Evolutionary conservation across 2,888 invertebrate species (phyloP).

Genomic region (Cerceris ruficornis): DNA sequence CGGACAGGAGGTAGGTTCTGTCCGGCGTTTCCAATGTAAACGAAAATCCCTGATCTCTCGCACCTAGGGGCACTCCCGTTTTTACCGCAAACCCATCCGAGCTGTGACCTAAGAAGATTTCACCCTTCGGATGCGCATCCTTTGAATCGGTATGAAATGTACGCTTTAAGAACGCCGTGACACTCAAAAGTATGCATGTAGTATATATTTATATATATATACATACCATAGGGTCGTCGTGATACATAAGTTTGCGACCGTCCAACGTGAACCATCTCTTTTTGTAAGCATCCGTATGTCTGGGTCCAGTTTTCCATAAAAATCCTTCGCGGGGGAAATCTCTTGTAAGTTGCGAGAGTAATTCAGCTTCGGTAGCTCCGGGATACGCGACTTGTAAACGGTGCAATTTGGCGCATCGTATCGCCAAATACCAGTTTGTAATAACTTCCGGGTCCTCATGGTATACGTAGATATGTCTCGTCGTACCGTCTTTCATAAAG

Average conservation of each 20-base stretch:
- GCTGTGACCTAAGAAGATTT: constrained; percentile 92
- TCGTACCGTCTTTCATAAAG: constrained; percentile 92
- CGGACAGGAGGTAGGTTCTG: constrained; percentile 89
- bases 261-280: constrained; percentile 95
- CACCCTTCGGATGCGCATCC: constrained; percentile 95
- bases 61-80: constrained; percentile 86
- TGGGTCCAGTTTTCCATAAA: constrained; percentile 94
- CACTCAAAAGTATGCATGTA: not conserved
- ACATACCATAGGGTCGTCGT: constrained; percentile 89
- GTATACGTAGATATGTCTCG: constrained; percentile 93
- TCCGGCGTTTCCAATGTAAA: constrained; percentile 93
- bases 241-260: constrained; percentile 95
- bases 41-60: constrained; percentile 90
- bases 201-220: not conserved
- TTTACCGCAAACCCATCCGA: constrained; percentile 90
- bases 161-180: not conserved
- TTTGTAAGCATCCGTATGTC: constrained; percentile 90
- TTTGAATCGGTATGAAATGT: constrained; percentile 61
- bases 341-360: constrained; percentile 88
- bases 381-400: constrained; percentile 93
- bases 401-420: constrained; percentile 92
- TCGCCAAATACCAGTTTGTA: constrained; percentile 92
- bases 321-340: constrained; percentile 94
- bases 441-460: constrained; percentile 93
- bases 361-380: constrained; percentile 87